Percentiles rank a stretch among this genome's conserved stretches.
Evolutionary conservation across 2,797 vertebrate genomes (phyloP).

Genomic region (Typhlichthys subterraneus): DNA sequence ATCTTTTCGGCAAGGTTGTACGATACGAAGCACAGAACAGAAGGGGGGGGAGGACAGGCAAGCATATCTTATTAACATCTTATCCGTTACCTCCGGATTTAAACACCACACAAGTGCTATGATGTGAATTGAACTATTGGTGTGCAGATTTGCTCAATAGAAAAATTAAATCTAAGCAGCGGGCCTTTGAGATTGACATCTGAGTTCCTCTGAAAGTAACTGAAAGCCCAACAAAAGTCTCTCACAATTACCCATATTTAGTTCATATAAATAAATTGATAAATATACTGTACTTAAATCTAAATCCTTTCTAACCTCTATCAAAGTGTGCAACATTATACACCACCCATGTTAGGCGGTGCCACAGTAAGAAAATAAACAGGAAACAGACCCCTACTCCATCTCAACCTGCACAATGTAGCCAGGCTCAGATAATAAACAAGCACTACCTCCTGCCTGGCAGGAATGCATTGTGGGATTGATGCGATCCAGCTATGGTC

Average conservation of each 20-base stretch:
- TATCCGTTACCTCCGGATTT: constrained; percentile 37
- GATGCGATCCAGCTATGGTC: constrained; percentile 65
- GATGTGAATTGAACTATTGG: constrained; percentile 26
- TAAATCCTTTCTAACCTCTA: constrained; percentile 22
- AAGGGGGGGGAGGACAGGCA: constrained; percentile 20
- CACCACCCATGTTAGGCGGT: constrained; percentile 66
- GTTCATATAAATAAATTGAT: constrained; percentile 47
- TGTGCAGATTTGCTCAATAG: constrained; percentile 28
- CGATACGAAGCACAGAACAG: constrained; percentile 12
- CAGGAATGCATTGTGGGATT: constrained; percentile 73
- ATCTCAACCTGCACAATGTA: constrained; percentile 72
- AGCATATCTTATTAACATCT: constrained; percentile 6
- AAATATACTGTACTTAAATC: constrained; percentile 42
- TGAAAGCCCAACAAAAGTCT: constrained; percentile 21
- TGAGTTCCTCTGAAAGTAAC: constrained; percentile 34
- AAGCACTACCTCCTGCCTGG: constrained; percentile 73
- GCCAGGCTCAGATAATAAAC: constrained; percentile 75
- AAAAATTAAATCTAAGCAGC: constrained; percentile 22
- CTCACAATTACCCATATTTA: constrained; percentile 14
- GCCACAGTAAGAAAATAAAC: constrained; percentile 71
- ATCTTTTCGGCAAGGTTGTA: too few species aligned
- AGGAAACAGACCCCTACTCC: constrained; percentile 56
- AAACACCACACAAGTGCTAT: constrained; percentile 35
- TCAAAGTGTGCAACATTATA: constrained; percentile 67
- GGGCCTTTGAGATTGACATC: constrained; percentile 4